Evolutionary conservation across 2,797 vertebrate species (phyloP), one percentile per base, ranked within the genome.

Genomic region (Muscicapa comitata): DNA sequence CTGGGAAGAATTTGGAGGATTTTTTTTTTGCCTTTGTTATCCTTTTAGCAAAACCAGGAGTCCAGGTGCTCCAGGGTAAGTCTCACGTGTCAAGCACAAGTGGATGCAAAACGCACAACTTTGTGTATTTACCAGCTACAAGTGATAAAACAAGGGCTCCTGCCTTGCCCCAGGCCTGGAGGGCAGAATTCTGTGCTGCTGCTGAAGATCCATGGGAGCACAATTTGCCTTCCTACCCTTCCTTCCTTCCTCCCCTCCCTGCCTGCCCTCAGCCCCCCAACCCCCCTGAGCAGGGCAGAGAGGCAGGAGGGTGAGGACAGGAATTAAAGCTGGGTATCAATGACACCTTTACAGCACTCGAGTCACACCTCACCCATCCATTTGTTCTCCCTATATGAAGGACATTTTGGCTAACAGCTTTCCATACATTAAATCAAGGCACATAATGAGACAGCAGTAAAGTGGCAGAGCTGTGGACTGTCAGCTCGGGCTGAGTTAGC

Each of bases 381-480:
- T 82, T 95, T 31, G 7, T 68, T 3, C 2, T 1, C 47, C 37
- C 8, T 25, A 19, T 6, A 11, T 1, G 18, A 92, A 92, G 91
- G 91, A 7, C 65, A 68, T 29, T 85, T 71, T 80, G 95, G 94
- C 94, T 92, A 83, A 6, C 85, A 88, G 91, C 88, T 94, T 88
- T 78, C 90, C 13, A 47, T 50, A 17, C 48, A 50, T 28, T 50
- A 50, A 17, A 50, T 25, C 48, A 26, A 50, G 25, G 25, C 48
- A 50, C 48, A 50, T 16, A 28, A 50, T 17, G 48, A 50, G 48
- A 5, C 48, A 50, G 48, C 48, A 50, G 48, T 25, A 33, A 31
- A 45, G 43, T 82, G 59, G 63, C 48, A 53, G 94, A 62, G 53
- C 40, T 2, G 20, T 8, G 76, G 68, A 71, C 84, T 79, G 73